Conservation (phyloP, 2,113 vertebrate genomes). For the Siphamia tubifer region DNA sequence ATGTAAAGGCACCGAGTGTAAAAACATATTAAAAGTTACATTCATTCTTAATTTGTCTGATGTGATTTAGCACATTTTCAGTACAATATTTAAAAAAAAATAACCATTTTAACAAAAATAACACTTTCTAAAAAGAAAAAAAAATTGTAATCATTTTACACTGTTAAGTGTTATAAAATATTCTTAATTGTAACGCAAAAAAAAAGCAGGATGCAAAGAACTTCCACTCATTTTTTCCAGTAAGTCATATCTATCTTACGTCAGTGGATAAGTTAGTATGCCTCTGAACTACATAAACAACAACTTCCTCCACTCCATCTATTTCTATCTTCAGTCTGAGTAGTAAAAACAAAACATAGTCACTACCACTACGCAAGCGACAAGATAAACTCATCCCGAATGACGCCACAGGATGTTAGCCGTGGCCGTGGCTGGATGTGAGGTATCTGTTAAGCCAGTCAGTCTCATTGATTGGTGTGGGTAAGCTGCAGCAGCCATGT, state of each 20-base stretch:
- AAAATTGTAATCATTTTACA: not conserved
- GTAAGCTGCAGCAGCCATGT: slow-evolving; percentile 33
- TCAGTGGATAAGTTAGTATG: slow-evolving; percentile 46
- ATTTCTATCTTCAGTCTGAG: not conserved
- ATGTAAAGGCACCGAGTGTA: too few species aligned
- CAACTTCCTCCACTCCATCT: slow-evolving; percentile 50
- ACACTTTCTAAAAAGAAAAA: not conserved
- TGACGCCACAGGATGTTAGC: slow-evolving; percentile 60
- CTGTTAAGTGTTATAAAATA: not conserved
- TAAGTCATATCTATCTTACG: slow-evolving; percentile 33
- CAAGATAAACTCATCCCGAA: slow-evolving; percentile 61
- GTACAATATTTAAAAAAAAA: too few species aligned
- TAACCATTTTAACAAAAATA: too few species aligned
- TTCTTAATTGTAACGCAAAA: not conserved
- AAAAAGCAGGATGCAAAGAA: not conserved
- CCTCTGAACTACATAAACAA: slow-evolving; percentile 61
- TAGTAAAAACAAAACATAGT: slow-evolving; percentile 51
- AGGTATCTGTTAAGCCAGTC: slow-evolving; percentile 56
- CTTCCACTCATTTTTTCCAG: slow-evolving; percentile 32
- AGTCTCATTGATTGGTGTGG: slow-evolving; percentile 65
- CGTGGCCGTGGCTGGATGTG: slow-evolving; percentile 50
- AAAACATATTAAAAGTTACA: too few species aligned
- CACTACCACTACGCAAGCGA: slow-evolving; percentile 40
- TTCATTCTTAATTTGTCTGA: too few species aligned
- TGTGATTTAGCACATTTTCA: too few species aligned